Base-by-base conservation (phyloP, 2,797 vertebrate species). In the Rhodeus uyekii region DNA sequence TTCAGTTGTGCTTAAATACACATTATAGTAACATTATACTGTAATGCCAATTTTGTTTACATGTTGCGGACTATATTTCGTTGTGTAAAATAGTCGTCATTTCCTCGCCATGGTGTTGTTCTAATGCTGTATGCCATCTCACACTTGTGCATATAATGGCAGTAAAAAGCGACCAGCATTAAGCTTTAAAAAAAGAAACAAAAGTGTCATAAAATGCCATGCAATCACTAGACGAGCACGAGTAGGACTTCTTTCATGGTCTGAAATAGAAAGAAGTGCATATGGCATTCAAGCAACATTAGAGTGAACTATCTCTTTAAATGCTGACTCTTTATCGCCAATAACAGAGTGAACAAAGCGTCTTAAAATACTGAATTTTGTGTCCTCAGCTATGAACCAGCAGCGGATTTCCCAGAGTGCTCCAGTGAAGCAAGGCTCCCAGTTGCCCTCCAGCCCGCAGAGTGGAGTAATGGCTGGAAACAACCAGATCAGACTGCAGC, bases 321-420 rank as follows among this genome's bases (percentile, higher is more conserved):
- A 29, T 60, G 24, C 13, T 60, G 27, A 5, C 6, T 29, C 16
- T 60, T 29, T 60, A 29, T 60, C 29, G 24, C 2, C 55, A 60
- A 29, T 42, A 67, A 72, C 27, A 5, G 18, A 5, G 16, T 6
- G 3, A 27, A 29, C 32, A 39, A 74, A 61, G 22, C 44, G 2
- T 39, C 27, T 4, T 75, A 55, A 67, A 46, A 36, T 6, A 32
- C 34, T 65, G 4, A 0, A 22, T 76, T 76, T 64, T 78, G 1
- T 80, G 29, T 76, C 73, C 55, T 53, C 60, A 99, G 98, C 96
- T 80, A 93, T 99, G 93, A 98, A 97, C 92, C 97, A 93, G 88
- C 94, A 97, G 92, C 94, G 97, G 89, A 95, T 99, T 87, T 93
- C 96, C 91, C 97, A 98, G 94, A 99, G 96, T 55, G 96, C 96